These are phyloP conservation scores for Darevskia mixta DNA, from an alignment of 2,797 vertebrate species.

Conservation along the genomic window DNA sequence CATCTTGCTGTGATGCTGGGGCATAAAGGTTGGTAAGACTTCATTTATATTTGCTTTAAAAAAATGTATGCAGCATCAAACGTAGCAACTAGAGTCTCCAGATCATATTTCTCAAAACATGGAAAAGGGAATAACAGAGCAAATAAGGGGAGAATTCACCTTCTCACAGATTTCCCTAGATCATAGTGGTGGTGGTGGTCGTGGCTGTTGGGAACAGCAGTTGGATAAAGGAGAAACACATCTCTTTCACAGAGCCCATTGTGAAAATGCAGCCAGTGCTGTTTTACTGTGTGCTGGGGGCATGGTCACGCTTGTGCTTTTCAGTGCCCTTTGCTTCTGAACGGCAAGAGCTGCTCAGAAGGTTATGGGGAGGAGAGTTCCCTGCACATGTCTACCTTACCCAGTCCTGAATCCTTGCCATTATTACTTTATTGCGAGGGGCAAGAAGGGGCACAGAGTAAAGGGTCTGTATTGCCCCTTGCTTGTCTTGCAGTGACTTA, in stretches of 20 bases:
- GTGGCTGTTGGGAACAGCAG: no score
- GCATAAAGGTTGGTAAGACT: constrained; percentile 91
- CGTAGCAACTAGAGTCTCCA: not conserved
- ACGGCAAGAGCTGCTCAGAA: no score
- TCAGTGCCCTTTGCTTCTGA: not conserved
- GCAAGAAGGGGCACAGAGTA: no score
- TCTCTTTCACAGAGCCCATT: not conserved
- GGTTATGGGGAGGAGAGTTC: no score
- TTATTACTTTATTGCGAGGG: no score
- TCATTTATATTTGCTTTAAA: constrained; percentile 11
- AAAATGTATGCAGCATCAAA: not conserved
- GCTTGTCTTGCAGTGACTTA: no score
- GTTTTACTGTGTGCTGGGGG: not conserved
- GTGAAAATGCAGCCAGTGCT: not conserved
- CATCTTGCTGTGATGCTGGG: constrained; percentile 99
- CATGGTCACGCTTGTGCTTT: not conserved
- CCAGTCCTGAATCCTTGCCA: no score
- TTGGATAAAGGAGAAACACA: not conserved
- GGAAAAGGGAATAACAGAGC: not conserved
- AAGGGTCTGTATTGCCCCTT: no score
- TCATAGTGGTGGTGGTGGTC: no score
- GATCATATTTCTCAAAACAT: not conserved
- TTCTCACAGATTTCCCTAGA: not conserved
- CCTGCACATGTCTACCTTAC: no score
- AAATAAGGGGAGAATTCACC: not conserved